These are phyloP conservation scores for Kryphioiulus occultus DNA, from an alignment of 2,888 invertebrate species.

Conservation along the genomic window DNA sequence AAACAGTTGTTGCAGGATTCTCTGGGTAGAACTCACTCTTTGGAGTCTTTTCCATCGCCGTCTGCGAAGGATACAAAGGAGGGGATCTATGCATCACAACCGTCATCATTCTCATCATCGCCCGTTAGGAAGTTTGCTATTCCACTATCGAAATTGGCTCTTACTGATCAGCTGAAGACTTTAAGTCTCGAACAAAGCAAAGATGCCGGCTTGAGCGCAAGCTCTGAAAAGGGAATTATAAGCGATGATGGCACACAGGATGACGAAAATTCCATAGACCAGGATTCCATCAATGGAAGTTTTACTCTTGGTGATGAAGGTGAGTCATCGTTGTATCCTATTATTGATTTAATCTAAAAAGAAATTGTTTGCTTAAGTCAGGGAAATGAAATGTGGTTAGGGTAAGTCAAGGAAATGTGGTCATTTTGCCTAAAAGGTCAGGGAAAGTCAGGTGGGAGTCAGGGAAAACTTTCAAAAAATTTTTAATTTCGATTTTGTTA, in stretches of 20 bases:
- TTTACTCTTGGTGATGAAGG: background rate
- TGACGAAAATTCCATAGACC: background rate
- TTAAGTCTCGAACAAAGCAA: background rate
- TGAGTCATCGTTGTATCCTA: no score
- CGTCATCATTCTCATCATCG: background rate
- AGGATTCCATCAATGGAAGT: conserved; percentile 14
- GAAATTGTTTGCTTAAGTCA: no score
- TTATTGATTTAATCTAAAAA: no score
- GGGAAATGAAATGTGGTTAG: no score
- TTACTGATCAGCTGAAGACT: background rate
- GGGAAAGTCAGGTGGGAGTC: no score
- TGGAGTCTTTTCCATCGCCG: conserved; percentile 30
- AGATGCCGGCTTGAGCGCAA: background rate
- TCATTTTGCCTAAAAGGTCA: no score
- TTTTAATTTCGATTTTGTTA: no score
- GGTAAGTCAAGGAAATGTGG: no score
- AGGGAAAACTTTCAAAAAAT: no score
- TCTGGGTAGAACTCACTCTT: background rate
- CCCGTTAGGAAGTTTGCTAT: background rate
- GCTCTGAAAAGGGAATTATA: background rate
- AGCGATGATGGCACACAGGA: background rate
- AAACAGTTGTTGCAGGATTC: conserved; percentile 17
- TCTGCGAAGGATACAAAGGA: background rate
- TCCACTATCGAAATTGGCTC: conserved; percentile 15
- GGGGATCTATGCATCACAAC: background rate